Evolutionary conservation across 2,888 invertebrate genomes (phyloP), one percentile per base, ranked within the genome.

Genomic region (Acronicta aceris): DNA sequence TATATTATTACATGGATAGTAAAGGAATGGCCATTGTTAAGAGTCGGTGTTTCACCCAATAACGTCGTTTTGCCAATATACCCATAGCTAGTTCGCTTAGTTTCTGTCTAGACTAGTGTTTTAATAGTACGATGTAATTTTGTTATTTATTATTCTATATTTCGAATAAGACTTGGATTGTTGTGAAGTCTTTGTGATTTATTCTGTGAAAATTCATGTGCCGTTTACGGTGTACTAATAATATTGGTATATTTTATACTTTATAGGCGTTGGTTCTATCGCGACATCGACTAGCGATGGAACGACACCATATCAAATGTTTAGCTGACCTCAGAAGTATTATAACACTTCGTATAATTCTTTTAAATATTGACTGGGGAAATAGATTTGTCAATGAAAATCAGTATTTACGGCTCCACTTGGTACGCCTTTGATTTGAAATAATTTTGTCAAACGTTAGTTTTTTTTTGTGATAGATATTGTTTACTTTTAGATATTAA

Each of bases 141-240:
- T 93, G 93, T 93, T 93, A 93, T 93, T 93, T 93, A 93, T 92
- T 92, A 89, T 91, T 89, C 89, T 92, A 92, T 92, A 91, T 88
- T 89, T 89, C 88, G 85, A 85, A 87, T 88, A 89, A 91, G 91
- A 90, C 89, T 90, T 89, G 85, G 86, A 90, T 89, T 89, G 90
- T 91, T 91, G 86, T 78, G 48, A 75, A 81, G 82, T 87, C 84
- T 83, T 84, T 86, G 89, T 90, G 89, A 89, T 88, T 85, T 87
- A 82, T 84, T 85, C 81, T 84, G 83, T 84, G 82, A 82, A 82
- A 84, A 80, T 80, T 84, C 81, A 81, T 70, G 77, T 79, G 79
- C 78, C 73, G 67, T 68, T 61, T 56, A 62, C 59, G 70, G 74
- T 65, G 53, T 59, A 56, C 57, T 55, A 59, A 58, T 53, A 51